Conservation (phyloP, 2,888 invertebrate species). For the Danaus chrysippus region DNA sequence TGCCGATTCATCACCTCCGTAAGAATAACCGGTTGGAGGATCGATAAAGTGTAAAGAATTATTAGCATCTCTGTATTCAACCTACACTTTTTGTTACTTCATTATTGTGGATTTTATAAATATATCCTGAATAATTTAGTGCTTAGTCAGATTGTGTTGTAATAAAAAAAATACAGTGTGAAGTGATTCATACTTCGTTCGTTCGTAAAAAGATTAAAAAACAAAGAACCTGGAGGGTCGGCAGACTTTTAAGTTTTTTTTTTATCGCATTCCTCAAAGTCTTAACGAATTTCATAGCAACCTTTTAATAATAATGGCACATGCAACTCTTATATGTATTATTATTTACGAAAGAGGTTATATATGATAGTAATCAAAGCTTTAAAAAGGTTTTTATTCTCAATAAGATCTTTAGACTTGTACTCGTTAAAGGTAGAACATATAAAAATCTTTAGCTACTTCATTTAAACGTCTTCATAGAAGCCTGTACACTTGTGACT, state of each 20-base stretch:
- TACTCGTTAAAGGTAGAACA: no score
- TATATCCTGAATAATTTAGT: neutral
- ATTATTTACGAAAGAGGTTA: no score
- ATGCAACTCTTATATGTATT: no score
- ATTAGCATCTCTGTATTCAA: neutral
- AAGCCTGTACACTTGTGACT: constrained; percentile 12
- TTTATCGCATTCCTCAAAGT: no score
- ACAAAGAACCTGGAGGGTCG: neutral
- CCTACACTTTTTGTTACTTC: neutral
- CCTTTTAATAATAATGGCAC: no score
- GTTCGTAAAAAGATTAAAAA: neutral
- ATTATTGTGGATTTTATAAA: neutral
- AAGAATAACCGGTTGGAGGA: neutral
- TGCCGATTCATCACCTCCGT: neutral
- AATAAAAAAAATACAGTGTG: neutral
- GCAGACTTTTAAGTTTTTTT: neutral
- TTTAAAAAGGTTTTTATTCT: no score
- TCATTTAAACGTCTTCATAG: constrained; percentile 14
- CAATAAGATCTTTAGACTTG: no score
- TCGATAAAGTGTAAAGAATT: neutral
- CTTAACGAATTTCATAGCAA: no score
- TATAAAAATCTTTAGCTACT: constrained; percentile 2
- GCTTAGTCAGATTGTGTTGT: neutral
- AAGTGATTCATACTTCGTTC: constrained; percentile 1
- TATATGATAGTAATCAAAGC: no score